Evolutionary conservation across 2,113 vertebrate species (phyloP).

Genomic region (Crotalus tigris): DNA sequence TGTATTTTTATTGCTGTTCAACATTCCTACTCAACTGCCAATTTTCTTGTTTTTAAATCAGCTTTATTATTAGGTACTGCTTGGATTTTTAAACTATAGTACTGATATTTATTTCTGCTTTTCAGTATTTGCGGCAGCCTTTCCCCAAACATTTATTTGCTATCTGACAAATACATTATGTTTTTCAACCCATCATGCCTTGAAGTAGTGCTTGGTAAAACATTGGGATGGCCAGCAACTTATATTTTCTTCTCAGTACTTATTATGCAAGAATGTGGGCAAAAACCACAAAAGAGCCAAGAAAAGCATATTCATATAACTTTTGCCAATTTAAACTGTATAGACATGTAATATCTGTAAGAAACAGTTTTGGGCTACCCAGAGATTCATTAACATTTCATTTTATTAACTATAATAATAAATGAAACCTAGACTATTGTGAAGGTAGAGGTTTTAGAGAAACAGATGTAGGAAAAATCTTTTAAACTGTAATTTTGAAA

Average conservation of each 20-base stretch:
- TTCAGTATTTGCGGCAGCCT: not conserved
- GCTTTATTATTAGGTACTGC: not conserved
- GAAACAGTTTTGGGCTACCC: not conserved
- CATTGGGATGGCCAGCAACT: not conserved
- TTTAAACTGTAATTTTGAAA: not conserved
- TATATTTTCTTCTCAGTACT: not conserved
- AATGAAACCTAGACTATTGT: not conserved
- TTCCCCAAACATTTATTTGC: not conserved
- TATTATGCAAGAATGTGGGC: not conserved
- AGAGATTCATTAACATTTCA: not conserved
- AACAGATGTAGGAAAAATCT: not conserved
- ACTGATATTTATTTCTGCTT: not conserved
- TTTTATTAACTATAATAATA: not conserved
- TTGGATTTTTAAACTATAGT: not conserved
- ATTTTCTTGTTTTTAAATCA: not conserved
- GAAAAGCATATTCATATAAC: not conserved
- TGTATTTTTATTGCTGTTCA: not conserved
- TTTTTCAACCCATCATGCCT: not conserved
- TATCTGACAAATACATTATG: not conserved
- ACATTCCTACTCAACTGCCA: not conserved
- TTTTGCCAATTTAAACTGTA: not conserved
- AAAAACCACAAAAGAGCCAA: not conserved
- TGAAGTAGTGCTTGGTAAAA: not conserved
- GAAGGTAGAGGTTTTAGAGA: not conserved
- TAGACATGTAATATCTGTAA: not conserved